Percentiles rank a stretch among this genome's conserved stretches.
These are phyloP conservation scores for Myotis yumanensis DNA, from an alignment of 2,113 vertebrate species.

Conservation along the genomic window DNA sequence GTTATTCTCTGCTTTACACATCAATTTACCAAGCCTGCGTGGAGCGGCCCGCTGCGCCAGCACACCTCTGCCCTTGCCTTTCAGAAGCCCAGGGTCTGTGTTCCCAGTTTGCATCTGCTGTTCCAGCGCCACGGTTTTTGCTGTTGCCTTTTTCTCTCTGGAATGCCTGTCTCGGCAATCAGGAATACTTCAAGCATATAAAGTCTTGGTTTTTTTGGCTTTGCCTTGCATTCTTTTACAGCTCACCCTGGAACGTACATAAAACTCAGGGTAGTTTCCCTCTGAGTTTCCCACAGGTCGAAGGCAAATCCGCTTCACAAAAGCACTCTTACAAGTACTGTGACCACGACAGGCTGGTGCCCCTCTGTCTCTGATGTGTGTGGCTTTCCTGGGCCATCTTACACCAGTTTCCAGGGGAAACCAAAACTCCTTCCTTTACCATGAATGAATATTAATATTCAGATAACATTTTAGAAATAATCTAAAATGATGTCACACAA, in stretches of 20 bases:
- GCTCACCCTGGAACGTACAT: neutral
- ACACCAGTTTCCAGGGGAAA: no score
- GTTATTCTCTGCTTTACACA: neutral
- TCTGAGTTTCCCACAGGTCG: neutral
- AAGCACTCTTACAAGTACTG: fast-evolving
- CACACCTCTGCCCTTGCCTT: neutral
- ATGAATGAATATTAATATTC: neutral
- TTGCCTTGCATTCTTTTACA: neutral
- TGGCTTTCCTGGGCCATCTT: neutral
- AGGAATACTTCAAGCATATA: neutral
- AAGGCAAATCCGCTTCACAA: neutral
- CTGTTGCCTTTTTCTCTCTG: neutral
- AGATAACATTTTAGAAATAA: neutral
- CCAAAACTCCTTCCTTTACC: neutral
- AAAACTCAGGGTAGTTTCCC: neutral
- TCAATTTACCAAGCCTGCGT: fast-evolving
- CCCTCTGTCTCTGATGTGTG: fast-evolving
- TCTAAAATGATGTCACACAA: neutral
- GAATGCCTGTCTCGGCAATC: neutral
- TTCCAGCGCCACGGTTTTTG: neutral
- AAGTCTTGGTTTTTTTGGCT: neutral
- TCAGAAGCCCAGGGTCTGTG: neutral
- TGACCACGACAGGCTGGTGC: neutral
- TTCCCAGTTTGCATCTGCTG: neutral
- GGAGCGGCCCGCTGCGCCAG: neutral